Conservation (phyloP, 2,888 invertebrate genomes). For the Cephus spinipes region DNA sequence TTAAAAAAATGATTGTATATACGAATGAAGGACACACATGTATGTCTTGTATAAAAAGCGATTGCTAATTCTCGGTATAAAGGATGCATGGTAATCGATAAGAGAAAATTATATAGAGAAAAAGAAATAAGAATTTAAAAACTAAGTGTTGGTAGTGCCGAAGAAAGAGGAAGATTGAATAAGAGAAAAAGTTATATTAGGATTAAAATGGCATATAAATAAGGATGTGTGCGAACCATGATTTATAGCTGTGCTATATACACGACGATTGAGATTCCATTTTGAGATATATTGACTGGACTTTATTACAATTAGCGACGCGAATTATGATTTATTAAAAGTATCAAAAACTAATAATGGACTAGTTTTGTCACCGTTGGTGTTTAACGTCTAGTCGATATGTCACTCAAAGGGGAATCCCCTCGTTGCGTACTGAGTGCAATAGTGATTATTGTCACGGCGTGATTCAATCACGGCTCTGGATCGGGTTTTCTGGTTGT, state of each 20-base stretch:
- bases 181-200: background rate
- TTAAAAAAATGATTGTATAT: background rate
- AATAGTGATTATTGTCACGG: background rate
- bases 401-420: background rate
- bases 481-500: slow-evolving; percentile 42
- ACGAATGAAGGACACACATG: background rate
- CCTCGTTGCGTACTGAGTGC: background rate
- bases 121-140: background rate
- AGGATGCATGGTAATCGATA: background rate
- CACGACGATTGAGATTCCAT: background rate
- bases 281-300: background rate
- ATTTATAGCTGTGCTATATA: background rate
- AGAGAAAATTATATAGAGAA: background rate
- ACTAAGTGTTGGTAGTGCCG: background rate
- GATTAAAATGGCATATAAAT: slow-evolving; percentile 14
- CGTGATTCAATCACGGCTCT: slow-evolving; percentile 37
- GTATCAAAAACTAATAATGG: slow-evolving; percentile 36
- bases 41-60: background rate
- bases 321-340: slow-evolving; percentile 28
- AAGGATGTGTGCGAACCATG: slow-evolving; percentile 1
- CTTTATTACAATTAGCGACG: background rate
- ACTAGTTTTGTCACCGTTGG: slow-evolving; percentile 35
- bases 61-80: background rate
- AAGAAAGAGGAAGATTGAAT: background rate
- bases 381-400: background rate